phyloP scores from a whole-genome alignment of 2,797 vertebrate species.

The Eremophila alpestris region DNA sequence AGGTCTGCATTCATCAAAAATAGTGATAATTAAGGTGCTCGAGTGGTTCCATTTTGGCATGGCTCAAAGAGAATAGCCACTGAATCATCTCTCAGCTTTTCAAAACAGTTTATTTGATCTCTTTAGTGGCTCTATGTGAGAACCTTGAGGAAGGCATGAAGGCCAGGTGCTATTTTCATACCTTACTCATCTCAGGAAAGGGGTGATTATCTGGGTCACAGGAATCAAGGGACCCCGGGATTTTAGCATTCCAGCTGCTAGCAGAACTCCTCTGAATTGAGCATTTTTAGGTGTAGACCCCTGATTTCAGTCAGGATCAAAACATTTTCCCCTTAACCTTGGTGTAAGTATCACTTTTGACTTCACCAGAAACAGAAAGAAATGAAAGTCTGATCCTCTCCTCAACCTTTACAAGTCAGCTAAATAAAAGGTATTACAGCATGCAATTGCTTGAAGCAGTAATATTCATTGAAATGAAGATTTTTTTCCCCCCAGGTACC shows the following conservation, averaged over 20 bases:
- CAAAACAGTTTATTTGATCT: not conserved
- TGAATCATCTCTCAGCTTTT: not conserved
- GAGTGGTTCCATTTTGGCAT: not conserved
- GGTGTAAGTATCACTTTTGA: not conserved
- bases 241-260: not conserved
- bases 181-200: not conserved
- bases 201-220: not conserved
- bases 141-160: not conserved
- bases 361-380: not conserved
- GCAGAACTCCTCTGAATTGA: not conserved
- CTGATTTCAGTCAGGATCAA: not conserved
- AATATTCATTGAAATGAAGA: not conserved
- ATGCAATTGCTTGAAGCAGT: not conserved
- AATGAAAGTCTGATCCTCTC: not conserved
- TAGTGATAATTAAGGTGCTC: not conserved
- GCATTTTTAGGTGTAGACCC: not conserved
- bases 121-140: not conserved
- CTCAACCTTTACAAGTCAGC: not conserved
- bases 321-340: not conserved
- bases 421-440: conserved; percentile 8
- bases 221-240: not conserved
- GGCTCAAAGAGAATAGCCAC: not conserved
- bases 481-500: not conserved
- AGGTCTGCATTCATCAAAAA: not conserved
- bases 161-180: not conserved